A percentile compares a stretch with the other conserved stretches of the same genome.
Conservation (phyloP, 2,888 invertebrate genomes). For the Aspidiotus destructor region DNA sequence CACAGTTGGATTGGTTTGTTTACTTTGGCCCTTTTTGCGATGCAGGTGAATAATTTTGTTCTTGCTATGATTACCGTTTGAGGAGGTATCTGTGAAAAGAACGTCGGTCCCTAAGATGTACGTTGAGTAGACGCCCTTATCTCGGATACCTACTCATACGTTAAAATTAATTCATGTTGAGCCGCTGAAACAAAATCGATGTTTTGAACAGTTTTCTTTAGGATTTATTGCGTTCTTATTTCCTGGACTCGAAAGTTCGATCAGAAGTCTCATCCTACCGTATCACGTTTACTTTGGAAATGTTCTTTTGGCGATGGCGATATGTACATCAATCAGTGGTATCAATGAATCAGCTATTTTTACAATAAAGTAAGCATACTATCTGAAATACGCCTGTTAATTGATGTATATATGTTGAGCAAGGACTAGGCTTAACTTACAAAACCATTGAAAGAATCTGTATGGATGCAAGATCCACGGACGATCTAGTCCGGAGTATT, state of each 20-base stretch:
- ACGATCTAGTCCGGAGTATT: no score
- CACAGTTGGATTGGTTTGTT: slow-evolving; percentile 74
- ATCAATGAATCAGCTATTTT: slow-evolving; percentile 67
- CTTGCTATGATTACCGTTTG: no score
- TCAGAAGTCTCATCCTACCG: slow-evolving; percentile 59
- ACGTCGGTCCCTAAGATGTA: no score
- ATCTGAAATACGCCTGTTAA: no score
- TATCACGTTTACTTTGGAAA: slow-evolving; percentile 69
- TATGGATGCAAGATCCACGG: no score
- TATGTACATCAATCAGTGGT: slow-evolving; percentile 61
- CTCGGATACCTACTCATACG: no score
- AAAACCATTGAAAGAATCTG: no score
- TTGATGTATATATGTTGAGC: no score
- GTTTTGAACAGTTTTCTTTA: background rate
- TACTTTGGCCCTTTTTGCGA: slow-evolving; percentile 59
- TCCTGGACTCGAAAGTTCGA: slow-evolving; percentile 55
- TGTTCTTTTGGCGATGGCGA: slow-evolving; percentile 58
- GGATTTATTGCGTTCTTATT: slow-evolving; percentile 53
- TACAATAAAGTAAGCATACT: slow-evolving; percentile 10
- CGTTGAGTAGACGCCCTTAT: no score
- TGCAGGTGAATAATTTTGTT: slow-evolving; percentile 49
- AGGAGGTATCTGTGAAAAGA: no score
- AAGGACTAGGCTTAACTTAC: no score
- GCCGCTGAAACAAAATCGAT: background rate
- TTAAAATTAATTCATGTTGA: no score